A percentile compares a stretch with the other conserved stretches of the same genome.
These are phyloP conservation scores for Listronotus oregonensis DNA, from an alignment of 1,140 invertebrate genomes.

Conservation along the genomic window DNA sequence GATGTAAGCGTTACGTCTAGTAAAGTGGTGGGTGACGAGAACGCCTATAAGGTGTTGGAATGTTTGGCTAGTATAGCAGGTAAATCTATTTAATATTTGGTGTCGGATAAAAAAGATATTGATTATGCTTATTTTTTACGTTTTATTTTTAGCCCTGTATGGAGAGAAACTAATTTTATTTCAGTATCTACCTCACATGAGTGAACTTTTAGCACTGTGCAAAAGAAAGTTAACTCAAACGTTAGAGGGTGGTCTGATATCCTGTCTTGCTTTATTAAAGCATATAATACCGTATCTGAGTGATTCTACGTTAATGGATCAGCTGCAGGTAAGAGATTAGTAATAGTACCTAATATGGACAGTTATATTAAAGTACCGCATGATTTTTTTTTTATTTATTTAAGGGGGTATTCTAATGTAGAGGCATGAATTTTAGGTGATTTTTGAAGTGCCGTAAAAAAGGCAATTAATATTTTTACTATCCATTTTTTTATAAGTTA, in stretches of 20 bases:
- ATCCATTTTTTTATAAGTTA: no score
- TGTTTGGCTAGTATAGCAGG: constrained; percentile 85
- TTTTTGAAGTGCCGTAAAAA: no score
- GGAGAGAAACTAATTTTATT: constrained; percentile 92
- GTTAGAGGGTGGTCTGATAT: constrained; percentile 87
- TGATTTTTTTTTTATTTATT: no score
- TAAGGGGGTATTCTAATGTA: no score
- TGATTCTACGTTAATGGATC: constrained; percentile 86
- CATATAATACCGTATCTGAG: constrained; percentile 80
- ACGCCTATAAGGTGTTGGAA: constrained; percentile 82
- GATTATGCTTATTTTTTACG: no score
- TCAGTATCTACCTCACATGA: constrained; percentile 93
- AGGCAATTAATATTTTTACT: no score
- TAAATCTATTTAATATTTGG: no score
- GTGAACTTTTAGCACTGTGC: constrained; percentile 78
- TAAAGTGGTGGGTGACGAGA: constrained; percentile 76
- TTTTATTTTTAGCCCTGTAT: constrained; percentile 78
- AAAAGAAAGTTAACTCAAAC: constrained; percentile 77
- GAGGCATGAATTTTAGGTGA: no score
- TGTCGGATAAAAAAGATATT: no score
- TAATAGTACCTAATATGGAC: no score
- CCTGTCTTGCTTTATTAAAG: constrained; percentile 80
- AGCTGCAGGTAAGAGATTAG: constrained; percentile 79
- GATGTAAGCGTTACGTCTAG: constrained; percentile 64
- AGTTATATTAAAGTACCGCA: no score